Conservation (phyloP, 2,797 vertebrate species). For the Passerculus sandwichensis region DNA sequence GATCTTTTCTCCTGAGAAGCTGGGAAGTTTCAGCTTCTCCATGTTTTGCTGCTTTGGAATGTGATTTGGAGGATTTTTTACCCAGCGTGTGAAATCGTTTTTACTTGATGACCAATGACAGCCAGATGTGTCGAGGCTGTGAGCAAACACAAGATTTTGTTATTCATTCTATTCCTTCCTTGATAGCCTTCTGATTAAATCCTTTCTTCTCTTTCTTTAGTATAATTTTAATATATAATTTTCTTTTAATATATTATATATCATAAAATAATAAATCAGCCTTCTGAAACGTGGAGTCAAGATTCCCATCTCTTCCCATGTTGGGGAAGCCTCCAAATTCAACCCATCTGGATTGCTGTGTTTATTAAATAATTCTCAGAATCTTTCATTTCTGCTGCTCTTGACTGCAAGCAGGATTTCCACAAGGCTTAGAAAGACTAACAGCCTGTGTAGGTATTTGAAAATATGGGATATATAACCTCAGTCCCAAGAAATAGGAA, state of each 20-base stretch:
- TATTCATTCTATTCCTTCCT: too few species aligned
- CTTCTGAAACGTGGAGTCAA: not conserved
- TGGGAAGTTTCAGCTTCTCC: too few species aligned
- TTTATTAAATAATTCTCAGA: not conserved
- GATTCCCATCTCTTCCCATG: not conserved
- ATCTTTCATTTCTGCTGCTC: not conserved
- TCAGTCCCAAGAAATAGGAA: not conserved
- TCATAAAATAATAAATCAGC: not conserved
- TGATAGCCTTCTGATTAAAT: too few species aligned
- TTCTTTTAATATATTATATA: not conserved
- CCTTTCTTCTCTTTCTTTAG: too few species aligned
- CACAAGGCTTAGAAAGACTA: not conserved
- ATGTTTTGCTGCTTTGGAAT: too few species aligned
- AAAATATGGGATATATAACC: not conserved
- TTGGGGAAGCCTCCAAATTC: not conserved
- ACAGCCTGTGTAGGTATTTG: not conserved
- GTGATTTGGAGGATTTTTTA: too few species aligned
- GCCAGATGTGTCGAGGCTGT: too few species aligned
- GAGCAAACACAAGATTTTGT: too few species aligned
- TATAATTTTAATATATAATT: too few species aligned
- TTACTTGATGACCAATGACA: too few species aligned
- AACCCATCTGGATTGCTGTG: not conserved
- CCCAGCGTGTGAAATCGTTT: too few species aligned
- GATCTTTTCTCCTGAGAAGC: too few species aligned
- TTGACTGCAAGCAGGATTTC: not conserved